A percentile compares a stretch with the other conserved stretches of the same genome.
Evolutionary conservation across 1,140 invertebrate genomes (phyloP).

Genomic region (Antheraea mylitta): DNA sequence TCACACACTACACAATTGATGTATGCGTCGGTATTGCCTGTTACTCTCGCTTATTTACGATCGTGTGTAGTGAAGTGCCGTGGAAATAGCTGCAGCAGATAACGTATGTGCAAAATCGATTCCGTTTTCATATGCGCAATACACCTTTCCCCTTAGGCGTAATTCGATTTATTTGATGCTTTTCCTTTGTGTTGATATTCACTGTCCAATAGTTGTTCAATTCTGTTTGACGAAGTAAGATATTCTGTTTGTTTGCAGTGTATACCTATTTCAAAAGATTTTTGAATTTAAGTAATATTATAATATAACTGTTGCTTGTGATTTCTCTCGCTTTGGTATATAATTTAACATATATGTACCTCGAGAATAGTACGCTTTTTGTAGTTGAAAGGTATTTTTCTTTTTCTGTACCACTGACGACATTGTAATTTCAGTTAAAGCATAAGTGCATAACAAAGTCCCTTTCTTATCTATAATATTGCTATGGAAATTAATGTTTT

Average conservation of each 20-base stretch:
- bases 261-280: too few species aligned
- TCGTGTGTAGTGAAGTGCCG: constrained; percentile 3
- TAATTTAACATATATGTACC: too few species aligned
- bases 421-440: too few species aligned
- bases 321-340: too few species aligned
- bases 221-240: not conserved
- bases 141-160: not conserved
- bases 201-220: not conserved
- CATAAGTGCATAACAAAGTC: too few species aligned
- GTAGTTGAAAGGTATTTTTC: too few species aligned
- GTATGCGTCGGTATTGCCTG: not conserved
- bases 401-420: too few species aligned
- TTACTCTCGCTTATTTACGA: constrained; percentile 10
- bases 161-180: not conserved
- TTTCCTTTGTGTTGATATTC: not conserved
- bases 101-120: constrained; percentile 10
- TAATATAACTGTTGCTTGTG: too few species aligned
- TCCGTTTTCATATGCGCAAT: not conserved
- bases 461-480: too few species aligned
- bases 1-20: constrained; percentile 3
- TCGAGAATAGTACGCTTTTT: too few species aligned
- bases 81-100: constrained; percentile 10
- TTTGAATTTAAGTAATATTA: too few species aligned
- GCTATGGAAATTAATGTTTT: too few species aligned
- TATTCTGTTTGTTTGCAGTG: not conserved